A percentile compares a stretch with the other conserved stretches of the same genome.
phyloP scores from a whole-genome alignment of 2,888 invertebrate species.

The Drosophila subsilvestris region DNA sequence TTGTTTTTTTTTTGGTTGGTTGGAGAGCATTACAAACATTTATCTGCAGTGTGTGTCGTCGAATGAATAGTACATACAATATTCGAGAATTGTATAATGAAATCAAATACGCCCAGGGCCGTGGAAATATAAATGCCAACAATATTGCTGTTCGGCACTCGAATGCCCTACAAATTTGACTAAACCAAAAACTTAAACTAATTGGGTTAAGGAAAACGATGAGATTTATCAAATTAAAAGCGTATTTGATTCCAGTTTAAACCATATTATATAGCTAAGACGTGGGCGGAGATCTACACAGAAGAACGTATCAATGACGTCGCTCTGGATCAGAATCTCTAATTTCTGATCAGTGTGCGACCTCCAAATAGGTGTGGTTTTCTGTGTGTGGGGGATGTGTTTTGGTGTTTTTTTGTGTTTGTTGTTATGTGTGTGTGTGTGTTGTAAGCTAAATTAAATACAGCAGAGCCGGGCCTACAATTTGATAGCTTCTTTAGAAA shows the following conservation, averaged over 20 bases:
- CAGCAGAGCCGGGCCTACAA: slow-evolving; percentile 58
- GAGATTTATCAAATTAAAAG: slow-evolving; percentile 58
- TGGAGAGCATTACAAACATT: slow-evolving; percentile 71
- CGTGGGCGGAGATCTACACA: slow-evolving; percentile 74
- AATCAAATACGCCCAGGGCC: slow-evolving; percentile 72
- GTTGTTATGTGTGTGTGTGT: slow-evolving; percentile 24
- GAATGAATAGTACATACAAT: slow-evolving; percentile 44
- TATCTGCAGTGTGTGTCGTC: slow-evolving; percentile 10
- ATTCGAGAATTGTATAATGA: slow-evolving; percentile 69
- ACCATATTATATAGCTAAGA: slow-evolving; percentile 75
- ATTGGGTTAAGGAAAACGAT: slow-evolving; percentile 14
- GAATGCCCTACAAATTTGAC: slow-evolving; percentile 51
- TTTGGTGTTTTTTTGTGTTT: slow-evolving; percentile 7
- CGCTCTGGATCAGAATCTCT: slow-evolving; percentile 21
- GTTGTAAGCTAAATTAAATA: slow-evolving; percentile 62
- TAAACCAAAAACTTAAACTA: slow-evolving; percentile 57
- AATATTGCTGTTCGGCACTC: slow-evolving; percentile 41
- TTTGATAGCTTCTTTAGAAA: slow-evolving; percentile 52
- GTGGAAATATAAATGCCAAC: slow-evolving; percentile 60
- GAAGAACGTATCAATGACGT: slow-evolving; percentile 30
- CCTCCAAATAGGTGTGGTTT: slow-evolving; percentile 19
- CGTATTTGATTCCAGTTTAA: slow-evolving; percentile 76
- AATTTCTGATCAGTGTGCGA: slow-evolving; percentile 20
- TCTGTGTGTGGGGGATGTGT: slow-evolving; percentile 23
- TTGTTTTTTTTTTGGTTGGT: slow-evolving; percentile 11